A percentile compares a stretch with the other conserved stretches of the same genome.
phyloP scores from a whole-genome alignment of 53 echinoderm and acorn worm genomes.

The Mesocentrotus franciscanus region DNA sequence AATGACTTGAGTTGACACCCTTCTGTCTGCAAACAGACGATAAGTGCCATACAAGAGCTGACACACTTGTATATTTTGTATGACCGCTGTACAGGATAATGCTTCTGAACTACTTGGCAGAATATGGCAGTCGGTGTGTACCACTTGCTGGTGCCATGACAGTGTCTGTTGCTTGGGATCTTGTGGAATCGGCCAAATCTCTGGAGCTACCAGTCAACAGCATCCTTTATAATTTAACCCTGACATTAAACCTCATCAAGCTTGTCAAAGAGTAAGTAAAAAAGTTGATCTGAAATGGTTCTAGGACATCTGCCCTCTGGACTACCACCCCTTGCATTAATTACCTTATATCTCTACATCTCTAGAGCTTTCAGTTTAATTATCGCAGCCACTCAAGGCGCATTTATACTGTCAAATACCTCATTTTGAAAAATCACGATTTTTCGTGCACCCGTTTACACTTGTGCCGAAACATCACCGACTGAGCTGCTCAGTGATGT shows the following conservation, averaged over 20 bases:
- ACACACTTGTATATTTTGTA: too few relatives aligned
- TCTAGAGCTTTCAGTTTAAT: background rate
- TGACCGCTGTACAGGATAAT: constrained; percentile 75
- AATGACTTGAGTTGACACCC: too few relatives aligned
- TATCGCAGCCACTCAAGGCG: too few relatives aligned
- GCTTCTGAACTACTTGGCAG: constrained; percentile 95
- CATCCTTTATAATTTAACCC: constrained; percentile 80
- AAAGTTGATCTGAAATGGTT: background rate
- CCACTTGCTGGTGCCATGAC: constrained; percentile 81
- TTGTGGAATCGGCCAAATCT: constrained; percentile 79
- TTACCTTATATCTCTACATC: background rate
- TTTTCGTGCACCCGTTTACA: too few relatives aligned
- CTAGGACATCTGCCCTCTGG: background rate
- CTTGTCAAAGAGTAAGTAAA: constrained; percentile 77
- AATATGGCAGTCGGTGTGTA: constrained; percentile 72
- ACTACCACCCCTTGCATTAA: background rate
- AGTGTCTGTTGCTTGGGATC: constrained; percentile 87
- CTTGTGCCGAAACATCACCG: too few relatives aligned
- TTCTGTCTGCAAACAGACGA: too few relatives aligned
- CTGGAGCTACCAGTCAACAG: constrained; percentile 83
- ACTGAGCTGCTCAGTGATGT: too few relatives aligned
- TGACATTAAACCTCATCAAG: constrained; percentile 76
- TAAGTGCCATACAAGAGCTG: too few relatives aligned
- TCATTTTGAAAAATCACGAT: too few relatives aligned
- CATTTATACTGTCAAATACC: too few relatives aligned